These are phyloP conservation scores for Eulemur mongoz DNA, from an alignment of 2,797 vertebrate genomes.

Conservation along the genomic window DNA sequence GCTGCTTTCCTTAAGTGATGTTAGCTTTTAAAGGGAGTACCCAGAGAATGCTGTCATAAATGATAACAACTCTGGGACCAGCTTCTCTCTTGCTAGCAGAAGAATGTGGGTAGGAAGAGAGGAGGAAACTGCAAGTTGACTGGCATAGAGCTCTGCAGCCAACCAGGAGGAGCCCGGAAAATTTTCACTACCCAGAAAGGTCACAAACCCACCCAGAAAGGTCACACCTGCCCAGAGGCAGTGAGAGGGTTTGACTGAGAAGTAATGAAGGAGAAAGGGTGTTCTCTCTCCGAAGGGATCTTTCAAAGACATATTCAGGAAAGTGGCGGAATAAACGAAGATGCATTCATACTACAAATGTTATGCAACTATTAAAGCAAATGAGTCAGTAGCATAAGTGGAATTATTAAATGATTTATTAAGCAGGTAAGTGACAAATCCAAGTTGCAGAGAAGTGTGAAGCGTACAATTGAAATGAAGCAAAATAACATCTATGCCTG, in stretches of 20 bases:
- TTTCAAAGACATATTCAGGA: not conserved
- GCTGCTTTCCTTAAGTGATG: not conserved
- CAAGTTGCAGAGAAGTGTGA: not conserved
- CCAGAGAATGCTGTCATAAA: not conserved
- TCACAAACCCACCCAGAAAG: not conserved
- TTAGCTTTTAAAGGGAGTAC: not conserved
- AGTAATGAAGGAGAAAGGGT: not conserved
- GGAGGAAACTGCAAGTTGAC: rapidly evolving
- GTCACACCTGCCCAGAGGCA: not conserved
- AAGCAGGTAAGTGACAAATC: not conserved
- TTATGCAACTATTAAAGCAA: not conserved
- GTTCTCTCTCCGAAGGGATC: not conserved
- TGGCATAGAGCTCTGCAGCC: not conserved
- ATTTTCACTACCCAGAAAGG: not conserved
- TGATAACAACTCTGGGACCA: not conserved
- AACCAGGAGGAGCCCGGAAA: not conserved
- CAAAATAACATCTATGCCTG: not conserved
- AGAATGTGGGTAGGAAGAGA: too few relatives aligned
- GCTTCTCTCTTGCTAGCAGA: not conserved
- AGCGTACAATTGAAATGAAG: not conserved
- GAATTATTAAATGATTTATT: not conserved
- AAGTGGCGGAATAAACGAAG: not conserved
- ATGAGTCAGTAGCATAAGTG: not conserved
- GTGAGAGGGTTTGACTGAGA: not conserved
- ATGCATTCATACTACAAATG: not conserved